Conservation (phyloP, 2,113 vertebrate species). For the Erinaceus europaeus region DNA sequence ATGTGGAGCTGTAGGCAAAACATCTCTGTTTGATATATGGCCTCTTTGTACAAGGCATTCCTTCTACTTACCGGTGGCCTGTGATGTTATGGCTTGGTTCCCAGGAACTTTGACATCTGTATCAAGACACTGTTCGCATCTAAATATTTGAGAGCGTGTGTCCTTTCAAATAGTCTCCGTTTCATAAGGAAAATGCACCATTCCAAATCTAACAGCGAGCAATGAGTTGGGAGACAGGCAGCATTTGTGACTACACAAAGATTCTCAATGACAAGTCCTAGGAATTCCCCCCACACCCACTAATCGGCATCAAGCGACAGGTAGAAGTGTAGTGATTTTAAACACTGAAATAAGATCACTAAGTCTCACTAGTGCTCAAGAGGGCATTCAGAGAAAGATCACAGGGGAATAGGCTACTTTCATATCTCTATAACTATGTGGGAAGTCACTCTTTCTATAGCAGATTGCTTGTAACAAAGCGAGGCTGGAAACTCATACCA, state of each 20-base stretch:
- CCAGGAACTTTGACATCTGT: background rate
- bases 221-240: background rate
- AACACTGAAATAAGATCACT: background rate
- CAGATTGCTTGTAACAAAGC: background rate
- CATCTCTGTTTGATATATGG: background rate
- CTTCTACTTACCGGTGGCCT: background rate
- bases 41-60: background rate
- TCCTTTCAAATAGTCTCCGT: background rate
- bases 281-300: background rate
- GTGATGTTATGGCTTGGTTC: too few species aligned
- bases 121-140: background rate
- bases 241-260: background rate
- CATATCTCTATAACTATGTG: background rate
- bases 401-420: background rate
- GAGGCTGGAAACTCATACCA: background rate
- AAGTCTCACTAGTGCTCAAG: background rate
- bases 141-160: background rate
- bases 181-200: background rate
- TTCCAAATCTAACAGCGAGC: background rate
- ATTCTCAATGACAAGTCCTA: background rate
- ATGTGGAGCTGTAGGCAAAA: background rate
- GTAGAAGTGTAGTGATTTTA: background rate
- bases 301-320: background rate
- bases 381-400: background rate
- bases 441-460: background rate